Conservation (phyloP, 2,888 invertebrate genomes). For the Abrostola tripartita region DNA sequence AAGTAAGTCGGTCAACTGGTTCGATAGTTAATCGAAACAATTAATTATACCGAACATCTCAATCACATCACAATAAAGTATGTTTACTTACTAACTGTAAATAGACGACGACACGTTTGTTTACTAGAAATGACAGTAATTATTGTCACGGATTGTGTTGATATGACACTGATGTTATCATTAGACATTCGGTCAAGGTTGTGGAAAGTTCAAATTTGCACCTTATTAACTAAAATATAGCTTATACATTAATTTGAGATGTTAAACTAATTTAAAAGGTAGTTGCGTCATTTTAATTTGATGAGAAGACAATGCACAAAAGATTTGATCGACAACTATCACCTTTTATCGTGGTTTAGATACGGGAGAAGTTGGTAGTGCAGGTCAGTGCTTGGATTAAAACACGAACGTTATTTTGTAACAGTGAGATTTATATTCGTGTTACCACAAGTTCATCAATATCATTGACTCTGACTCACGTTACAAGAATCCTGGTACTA, state of each 20-base stretch:
- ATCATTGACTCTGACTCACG: no score
- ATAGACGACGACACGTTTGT: neutral
- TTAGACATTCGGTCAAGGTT: neutral
- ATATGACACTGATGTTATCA: neutral
- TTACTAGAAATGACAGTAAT: neutral
- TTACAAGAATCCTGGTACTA: no score
- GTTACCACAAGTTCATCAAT: no score
- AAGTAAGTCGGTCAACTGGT: neutral
- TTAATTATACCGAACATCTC: neutral
- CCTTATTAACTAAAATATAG: neutral
- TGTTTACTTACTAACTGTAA: neutral
- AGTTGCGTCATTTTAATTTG: neutral
- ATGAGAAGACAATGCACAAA: conserved; percentile 1
- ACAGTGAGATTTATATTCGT: no score
- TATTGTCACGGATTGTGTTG: conserved; percentile 2
- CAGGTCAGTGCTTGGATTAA: neutral
- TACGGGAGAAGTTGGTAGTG: neutral
- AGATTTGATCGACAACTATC: neutral
- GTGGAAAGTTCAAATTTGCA: neutral
- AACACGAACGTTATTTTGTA: no score
- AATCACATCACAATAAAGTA: neutral
- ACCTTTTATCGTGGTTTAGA: neutral
- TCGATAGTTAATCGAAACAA: neutral
- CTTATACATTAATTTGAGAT: neutral
- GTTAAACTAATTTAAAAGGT: neutral